Conservation (phyloP, 2,888 invertebrate genomes). For the Lepidochrysops patricia region DNA sequence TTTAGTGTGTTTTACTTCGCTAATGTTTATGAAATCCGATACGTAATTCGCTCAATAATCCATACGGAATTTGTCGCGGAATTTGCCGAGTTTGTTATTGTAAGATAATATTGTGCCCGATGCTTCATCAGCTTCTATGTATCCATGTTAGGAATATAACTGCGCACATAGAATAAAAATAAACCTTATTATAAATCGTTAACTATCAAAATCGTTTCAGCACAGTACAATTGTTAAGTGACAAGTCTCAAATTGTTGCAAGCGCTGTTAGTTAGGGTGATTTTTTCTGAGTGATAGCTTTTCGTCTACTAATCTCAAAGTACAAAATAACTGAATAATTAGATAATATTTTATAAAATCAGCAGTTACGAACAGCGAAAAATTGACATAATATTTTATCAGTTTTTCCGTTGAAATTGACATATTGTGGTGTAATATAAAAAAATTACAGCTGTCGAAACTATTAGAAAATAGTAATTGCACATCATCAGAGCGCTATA, state of each 20-base stretch:
- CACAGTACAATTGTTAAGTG: background rate
- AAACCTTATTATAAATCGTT: background rate
- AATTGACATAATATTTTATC: too few relatives aligned
- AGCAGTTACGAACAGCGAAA: too few relatives aligned
- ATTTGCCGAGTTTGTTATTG: conserved; percentile 52
- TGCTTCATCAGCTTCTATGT: conserved; percentile 47
- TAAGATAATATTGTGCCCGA: conserved; percentile 41
- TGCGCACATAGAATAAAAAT: background rate
- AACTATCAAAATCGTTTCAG: background rate
- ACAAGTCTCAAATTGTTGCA: background rate
- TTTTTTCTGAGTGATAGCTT: too few relatives aligned
- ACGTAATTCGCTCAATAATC: conserved; percentile 29
- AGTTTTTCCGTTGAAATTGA: too few relatives aligned
- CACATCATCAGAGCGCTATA: too few relatives aligned
- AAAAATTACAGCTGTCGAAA: too few relatives aligned
- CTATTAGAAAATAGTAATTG: too few relatives aligned
- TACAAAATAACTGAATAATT: too few relatives aligned
- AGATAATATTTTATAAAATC: too few relatives aligned
- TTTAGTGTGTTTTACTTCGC: conserved; percentile 5
- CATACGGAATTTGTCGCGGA: conserved; percentile 42
- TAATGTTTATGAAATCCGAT: conserved; percentile 45
- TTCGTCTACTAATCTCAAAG: too few relatives aligned
- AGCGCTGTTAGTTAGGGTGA: background rate
- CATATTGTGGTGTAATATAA: too few relatives aligned
- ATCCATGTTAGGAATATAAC: conserved; percentile 2